phyloP scores from a whole-genome alignment of 2,888 invertebrate species.

The Drosophila dives region DNA sequence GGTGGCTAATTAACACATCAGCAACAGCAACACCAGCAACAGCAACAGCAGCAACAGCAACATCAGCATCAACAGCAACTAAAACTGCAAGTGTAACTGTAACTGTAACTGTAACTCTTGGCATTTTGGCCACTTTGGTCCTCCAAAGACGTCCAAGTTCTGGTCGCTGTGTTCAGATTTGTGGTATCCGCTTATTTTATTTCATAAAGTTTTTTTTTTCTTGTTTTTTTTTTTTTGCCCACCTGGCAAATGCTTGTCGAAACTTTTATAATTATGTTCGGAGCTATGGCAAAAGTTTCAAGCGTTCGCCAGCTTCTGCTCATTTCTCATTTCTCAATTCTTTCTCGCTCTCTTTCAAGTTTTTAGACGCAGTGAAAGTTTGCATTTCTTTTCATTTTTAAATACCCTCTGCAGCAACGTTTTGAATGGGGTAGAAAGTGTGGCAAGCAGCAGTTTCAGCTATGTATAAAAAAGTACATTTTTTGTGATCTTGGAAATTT shows the following conservation, averaged over 20 bases:
- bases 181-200: slow-evolving; percentile 35
- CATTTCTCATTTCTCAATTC: slow-evolving; percentile 79
- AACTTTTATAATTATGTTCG: slow-evolving; percentile 80
- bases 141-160: slow-evolving; percentile 3
- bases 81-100: neutral
- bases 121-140: slow-evolving; percentile 57
- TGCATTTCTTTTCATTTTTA: slow-evolving; percentile 20
- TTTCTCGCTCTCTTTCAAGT: slow-evolving; percentile 37
- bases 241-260: slow-evolving; percentile 81
- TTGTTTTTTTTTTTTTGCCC: slow-evolving; percentile 32
- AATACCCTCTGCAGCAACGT: slow-evolving; percentile 23
- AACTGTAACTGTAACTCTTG: slow-evolving; percentile 27
- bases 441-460: neutral
- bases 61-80: neutral
- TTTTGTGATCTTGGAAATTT: too few relatives aligned
- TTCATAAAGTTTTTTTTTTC: neutral
- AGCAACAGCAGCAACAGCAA: neutral
- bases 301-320: slow-evolving; percentile 66
- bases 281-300: slow-evolving; percentile 79
- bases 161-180: slow-evolving; percentile 55
- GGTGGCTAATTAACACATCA: slow-evolving; percentile 72
- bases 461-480: neutral
- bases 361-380: slow-evolving; percentile 77
- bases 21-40: slow-evolving; percentile 4
- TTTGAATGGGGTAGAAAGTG: neutral